Evolutionary conservation across 2,113 vertebrate genomes (phyloP), one percentile per base, ranked within the genome.

Genomic region (Myrmecophaga tridactyla): DNA sequence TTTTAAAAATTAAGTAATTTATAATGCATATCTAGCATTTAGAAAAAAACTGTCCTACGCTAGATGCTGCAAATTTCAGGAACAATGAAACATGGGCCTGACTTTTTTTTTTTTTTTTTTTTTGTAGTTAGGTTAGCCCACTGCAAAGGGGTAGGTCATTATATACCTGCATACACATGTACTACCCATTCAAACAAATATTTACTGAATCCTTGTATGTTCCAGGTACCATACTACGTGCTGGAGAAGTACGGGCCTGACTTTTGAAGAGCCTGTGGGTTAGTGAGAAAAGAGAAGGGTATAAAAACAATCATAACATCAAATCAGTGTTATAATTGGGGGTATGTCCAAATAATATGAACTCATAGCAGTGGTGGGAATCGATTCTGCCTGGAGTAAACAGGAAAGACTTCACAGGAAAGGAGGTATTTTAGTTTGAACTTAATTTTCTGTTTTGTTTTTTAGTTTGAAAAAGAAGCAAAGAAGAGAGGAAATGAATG

Each of bases 1-100:
- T 9, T 83, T 78, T 73, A 78, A 29, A 43, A 77, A 10, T 80
- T 53, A 94, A 67, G 10, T 70, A 69, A 70, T 60, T 91, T 85
- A 25, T 31, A 93, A 62, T 87, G 17, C 41, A 56, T 75, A 36
- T 78, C 53, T 73, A 77, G 48, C 21, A 43, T 77, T 82, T 17
- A 11, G 43, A 72, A 90, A 78, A 72, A 25, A 46, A 15, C 10
- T 39, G 4, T 48, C 48, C 70, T 10, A 70, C 76, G 58, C 34
- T 17, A 63, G 6, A 7, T 20, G 11, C 60, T 86, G 1, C 15
- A 67, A 69, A 94, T 95, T 67, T 20, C 20, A 51, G n/a, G 62
- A 63, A 62, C 21, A 51, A 58, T 63, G 65, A 80, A 53, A 58
- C 3, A 31, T 41, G 3, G 48, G 23, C 29, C 41, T 73, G 20